These are phyloP conservation scores for Galerucella nymphaeae DNA, from an alignment of 2,888 invertebrate genomes.

Conservation along the genomic window DNA sequence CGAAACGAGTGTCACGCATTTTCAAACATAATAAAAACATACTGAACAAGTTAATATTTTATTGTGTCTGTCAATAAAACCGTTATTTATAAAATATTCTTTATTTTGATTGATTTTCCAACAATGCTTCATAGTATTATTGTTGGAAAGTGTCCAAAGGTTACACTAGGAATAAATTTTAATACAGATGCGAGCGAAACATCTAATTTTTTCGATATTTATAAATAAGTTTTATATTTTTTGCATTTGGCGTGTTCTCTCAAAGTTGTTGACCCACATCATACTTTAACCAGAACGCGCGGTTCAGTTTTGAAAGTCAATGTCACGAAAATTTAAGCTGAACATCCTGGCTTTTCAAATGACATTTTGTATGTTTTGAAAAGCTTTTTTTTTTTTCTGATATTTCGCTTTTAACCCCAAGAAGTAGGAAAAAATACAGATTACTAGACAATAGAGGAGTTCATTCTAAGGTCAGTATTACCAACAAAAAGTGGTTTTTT, in stretches of 20 bases:
- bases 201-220: constrained; percentile 27
- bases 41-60: constrained; percentile 4
- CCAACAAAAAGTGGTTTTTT: too few species aligned
- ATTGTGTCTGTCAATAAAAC: constrained; percentile 12
- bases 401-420: too few species aligned
- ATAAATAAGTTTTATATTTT: background rate
- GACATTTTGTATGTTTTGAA: too few species aligned
- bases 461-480: too few species aligned
- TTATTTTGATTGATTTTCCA: constrained; percentile 24
- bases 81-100: constrained; percentile 20
- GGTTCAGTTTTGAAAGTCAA: background rate
- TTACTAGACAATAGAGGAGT: too few species aligned
- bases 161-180: constrained; percentile 32
- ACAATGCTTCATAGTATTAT: constrained; percentile 21
- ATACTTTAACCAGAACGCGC: background rate
- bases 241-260: too few species aligned
- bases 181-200: constrained; percentile 26
- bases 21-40: background rate
- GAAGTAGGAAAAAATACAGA: too few species aligned
- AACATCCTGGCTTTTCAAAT: too few species aligned
- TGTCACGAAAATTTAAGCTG: background rate
- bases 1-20: background rate
- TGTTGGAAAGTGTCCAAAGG: constrained; percentile 34
- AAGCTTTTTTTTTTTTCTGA: too few species aligned
- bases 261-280: background rate